Base-by-base conservation (phyloP, 2,888 invertebrate genomes). In the Ectemnius lituratus region DNA sequence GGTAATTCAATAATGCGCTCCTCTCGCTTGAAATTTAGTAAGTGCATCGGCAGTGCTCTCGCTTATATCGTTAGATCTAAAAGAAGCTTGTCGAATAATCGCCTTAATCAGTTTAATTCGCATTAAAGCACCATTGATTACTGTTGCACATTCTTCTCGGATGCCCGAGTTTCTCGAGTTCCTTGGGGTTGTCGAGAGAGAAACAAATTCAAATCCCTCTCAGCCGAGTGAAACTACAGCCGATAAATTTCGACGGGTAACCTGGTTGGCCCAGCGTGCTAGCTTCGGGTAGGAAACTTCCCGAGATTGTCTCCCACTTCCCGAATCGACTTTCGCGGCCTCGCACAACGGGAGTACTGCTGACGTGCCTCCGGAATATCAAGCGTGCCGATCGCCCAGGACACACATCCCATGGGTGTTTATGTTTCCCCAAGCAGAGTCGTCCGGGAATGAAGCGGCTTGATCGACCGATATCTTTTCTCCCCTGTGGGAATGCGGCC, bases 1-100 rank as follows among this genome's bases (percentile, higher is more conserved):
- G 14, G 28, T 63, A 63, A 70, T 66, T 70, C 58, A 70, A 70
- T 66, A 70, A 70, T 8, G 20, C 4, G 18, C 13, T 13, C 18
- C 3, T 13, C 23, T 23, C 13, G 2, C 23, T 23, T 3, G 23
- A 23, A 23, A 23, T 23, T 23, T 23, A 23, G 23, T 23, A 23
- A 23, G 37, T 5, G 60, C 27, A 60, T 16, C 58, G 8, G 18
- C 14, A 58, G 23, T 58, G 1, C 20, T 4, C 18, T 20, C 11
- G 58, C 37, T 58, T 23, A 27, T 58, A 23, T 20, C 58, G 20
- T 16, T 18, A 14, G 14, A 16, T 58, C 58, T 8, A 16, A 56
- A 20, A 8, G 56, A 18, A 56, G 18, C 52, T n/a, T 1, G n/a
- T 52, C 52, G 52, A 18, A 18, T 6, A 18, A 52, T 52, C 52